These are phyloP conservation scores for Drosophila putrida DNA, from an alignment of 2,888 invertebrate genomes.

Conservation along the genomic window DNA sequence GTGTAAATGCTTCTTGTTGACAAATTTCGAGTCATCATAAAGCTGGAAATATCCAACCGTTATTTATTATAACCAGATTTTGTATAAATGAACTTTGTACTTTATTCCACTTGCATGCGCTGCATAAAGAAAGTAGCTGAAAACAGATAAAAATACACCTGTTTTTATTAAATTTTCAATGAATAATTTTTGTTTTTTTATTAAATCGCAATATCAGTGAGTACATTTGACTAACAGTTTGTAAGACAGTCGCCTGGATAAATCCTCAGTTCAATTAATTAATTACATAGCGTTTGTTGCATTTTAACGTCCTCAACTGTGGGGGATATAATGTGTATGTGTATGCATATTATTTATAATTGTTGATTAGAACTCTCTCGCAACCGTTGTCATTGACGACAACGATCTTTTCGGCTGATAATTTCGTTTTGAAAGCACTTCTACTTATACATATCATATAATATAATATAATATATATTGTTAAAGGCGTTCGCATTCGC, in stretches of 20 bases:
- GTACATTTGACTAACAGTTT: conserved; percentile 73
- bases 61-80: conserved; percentile 10
- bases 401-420: conserved; percentile 70
- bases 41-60: conserved; percentile 19
- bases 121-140: background rate
- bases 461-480: conserved; percentile 52
- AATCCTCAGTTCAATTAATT: conserved; percentile 57
- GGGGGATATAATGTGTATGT: conserved; percentile 19
- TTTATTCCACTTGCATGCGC: background rate
- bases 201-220: conserved; percentile 77
- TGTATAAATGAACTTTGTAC: conserved; percentile 34
- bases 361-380: conserved; percentile 67
- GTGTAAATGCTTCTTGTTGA: background rate
- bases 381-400: conserved; percentile 63
- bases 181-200: conserved; percentile 66
- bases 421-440: conserved; percentile 56
- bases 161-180: conserved; percentile 44
- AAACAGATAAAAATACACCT: conserved; percentile 13
- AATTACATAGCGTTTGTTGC: conserved; percentile 43
- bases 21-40: background rate
- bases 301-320: conserved; percentile 35
- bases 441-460: conserved; percentile 49
- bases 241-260: conserved; percentile 61
- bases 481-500: conserved; percentile 58
- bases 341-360: conserved; percentile 31